Percentiles rank a stretch among this genome's conserved stretches.
phyloP scores from a whole-genome alignment of 2,888 invertebrate genomes.

The Chrysomela aeneicollis region DNA sequence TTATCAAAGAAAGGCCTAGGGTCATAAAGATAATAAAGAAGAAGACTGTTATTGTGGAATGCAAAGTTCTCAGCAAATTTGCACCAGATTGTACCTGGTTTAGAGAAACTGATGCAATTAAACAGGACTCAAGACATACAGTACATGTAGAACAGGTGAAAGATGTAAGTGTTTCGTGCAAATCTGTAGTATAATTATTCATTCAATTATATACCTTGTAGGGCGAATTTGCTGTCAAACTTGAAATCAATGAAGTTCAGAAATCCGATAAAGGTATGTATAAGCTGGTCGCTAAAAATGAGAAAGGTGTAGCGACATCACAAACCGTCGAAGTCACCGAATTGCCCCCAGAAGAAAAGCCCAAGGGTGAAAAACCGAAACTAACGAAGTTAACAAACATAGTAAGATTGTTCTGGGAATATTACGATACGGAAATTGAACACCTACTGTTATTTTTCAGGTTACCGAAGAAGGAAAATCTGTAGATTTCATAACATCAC shows the following conservation, averaged over 20 bases:
- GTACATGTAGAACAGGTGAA: conserved; percentile 81
- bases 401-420: conserved; percentile 63
- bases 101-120: conserved; percentile 83
- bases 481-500: conserved; percentile 78
- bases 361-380: conserved; percentile 82
- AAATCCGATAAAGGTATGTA: conserved; percentile 87
- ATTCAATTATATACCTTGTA: conserved; percentile 54
- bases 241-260: conserved; percentile 87
- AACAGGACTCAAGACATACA: conserved; percentile 78
- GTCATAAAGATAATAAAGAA: conserved; percentile 91
- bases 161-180: conserved; percentile 66
- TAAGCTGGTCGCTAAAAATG: conserved; percentile 89
- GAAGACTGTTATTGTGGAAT: conserved; percentile 92
- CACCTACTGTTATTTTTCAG: conserved; percentile 56
- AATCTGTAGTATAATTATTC: not conserved
- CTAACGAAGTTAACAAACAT: conserved; percentile 79
- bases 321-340: conserved; percentile 88
- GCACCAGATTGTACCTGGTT: conserved; percentile 94
- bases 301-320: conserved; percentile 91
- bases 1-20: conserved; percentile 91
- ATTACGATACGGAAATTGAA: conserved; percentile 11
- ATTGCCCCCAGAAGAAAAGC: conserved; percentile 77
- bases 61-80: conserved; percentile 91
- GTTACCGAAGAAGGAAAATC: conserved; percentile 76
- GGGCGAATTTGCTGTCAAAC: conserved; percentile 89